phyloP scores from a whole-genome alignment of 2,797 vertebrate species.

The Siniperca undulata region DNA sequence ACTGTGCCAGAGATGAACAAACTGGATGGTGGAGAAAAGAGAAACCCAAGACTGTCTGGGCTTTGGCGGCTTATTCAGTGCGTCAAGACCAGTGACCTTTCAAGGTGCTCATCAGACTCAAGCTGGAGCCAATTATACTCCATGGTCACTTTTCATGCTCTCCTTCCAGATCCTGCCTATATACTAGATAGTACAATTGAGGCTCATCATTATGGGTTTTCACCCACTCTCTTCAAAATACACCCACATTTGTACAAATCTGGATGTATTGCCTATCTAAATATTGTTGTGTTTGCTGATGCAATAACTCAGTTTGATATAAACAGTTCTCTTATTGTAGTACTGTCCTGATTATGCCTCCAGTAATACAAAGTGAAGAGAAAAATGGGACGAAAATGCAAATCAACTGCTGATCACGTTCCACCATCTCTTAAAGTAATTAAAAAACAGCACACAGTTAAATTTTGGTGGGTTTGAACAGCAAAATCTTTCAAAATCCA shows the following conservation, averaged over 20 bases:
- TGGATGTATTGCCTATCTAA: not conserved
- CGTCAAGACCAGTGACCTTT: conserved; percentile 41
- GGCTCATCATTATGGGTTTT: not conserved
- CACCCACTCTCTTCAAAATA: not conserved
- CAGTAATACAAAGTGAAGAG: not conserved
- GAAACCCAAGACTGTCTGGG: not conserved
- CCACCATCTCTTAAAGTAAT: conserved; percentile 5
- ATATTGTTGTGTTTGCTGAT: not conserved
- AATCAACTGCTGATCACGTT: conserved; percentile 8
- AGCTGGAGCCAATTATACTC: conserved; percentile 35
- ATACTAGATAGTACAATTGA: not conserved
- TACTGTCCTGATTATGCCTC: not conserved
- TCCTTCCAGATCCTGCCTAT: not conserved
- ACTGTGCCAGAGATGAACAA: not conserved
- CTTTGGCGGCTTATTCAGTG: conserved; percentile 5
- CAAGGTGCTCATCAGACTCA: conserved; percentile 30
- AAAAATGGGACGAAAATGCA: conserved; percentile 1
- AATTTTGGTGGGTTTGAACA: not conserved
- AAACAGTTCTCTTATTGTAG: not conserved
- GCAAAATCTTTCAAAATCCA: not conserved
- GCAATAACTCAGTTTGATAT: not conserved
- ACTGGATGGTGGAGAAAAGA: not conserved
- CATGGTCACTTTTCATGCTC: conserved; percentile 8
- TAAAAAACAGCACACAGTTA: not conserved
- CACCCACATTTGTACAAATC: not conserved